A percentile compares a stretch with the other conserved stretches of the same genome.
These are phyloP conservation scores for Endomychus coccineus DNA, from an alignment of 2,888 invertebrate genomes.

Conservation along the genomic window DNA sequence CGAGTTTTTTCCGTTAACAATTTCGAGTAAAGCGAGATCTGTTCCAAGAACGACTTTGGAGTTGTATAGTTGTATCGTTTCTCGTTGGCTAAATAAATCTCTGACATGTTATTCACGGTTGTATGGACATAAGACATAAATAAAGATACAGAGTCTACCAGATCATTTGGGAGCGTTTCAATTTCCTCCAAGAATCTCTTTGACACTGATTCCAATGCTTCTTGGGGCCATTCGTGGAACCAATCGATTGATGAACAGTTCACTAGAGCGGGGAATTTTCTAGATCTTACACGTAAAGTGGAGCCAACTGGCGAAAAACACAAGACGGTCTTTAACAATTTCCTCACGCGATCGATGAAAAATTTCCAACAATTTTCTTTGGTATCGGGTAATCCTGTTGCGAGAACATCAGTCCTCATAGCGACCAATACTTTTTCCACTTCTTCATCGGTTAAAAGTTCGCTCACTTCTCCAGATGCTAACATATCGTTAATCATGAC, in stretches of 20 bases:
- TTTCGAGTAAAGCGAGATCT: slow-evolving; percentile 75
- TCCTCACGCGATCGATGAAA: slow-evolving; percentile 84
- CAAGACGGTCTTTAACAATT: slow-evolving; percentile 66
- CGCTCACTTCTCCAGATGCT: slow-evolving; percentile 90
- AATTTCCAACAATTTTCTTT: slow-evolving; percentile 93
- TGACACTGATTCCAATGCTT: slow-evolving; percentile 86
- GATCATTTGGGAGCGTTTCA: slow-evolving; percentile 57
- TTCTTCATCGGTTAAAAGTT: slow-evolving; percentile 85
- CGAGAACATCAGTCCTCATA: slow-evolving; percentile 71
- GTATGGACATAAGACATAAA: slow-evolving; percentile 91
- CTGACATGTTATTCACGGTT: slow-evolving; percentile 80
- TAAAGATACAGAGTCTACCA: slow-evolving; percentile 61
- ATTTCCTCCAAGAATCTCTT: slow-evolving; percentile 72
- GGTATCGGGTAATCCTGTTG: slow-evolving; percentile 73
- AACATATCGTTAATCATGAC: slow-evolving; percentile 90
- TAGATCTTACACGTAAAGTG: slow-evolving; percentile 74
- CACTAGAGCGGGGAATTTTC: slow-evolving; percentile 90
- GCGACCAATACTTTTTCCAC: slow-evolving; percentile 76
- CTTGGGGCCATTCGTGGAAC: slow-evolving; percentile 95
- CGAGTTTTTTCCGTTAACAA: slow-evolving; percentile 58
- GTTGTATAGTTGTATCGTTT: slow-evolving; percentile 92
- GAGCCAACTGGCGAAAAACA: slow-evolving; percentile 95
- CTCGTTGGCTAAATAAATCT: slow-evolving; percentile 73
- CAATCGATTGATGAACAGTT: slow-evolving; percentile 92
- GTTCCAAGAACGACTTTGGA: slow-evolving; percentile 91